Evolutionary conservation across 2,888 invertebrate species (phyloP).

Genomic region (Pandemis heparana): DNA sequence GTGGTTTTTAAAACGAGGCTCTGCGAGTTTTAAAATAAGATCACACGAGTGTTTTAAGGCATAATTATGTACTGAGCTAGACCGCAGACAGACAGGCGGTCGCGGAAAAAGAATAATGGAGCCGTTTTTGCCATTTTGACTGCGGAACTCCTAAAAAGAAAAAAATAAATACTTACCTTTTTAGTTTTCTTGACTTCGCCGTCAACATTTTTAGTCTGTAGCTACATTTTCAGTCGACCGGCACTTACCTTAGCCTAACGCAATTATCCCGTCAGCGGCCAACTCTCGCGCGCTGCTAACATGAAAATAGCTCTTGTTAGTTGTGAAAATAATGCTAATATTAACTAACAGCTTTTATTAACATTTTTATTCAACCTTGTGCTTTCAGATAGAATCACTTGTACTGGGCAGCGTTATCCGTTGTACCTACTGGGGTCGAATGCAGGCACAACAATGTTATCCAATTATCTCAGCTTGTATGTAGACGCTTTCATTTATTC

Average conservation of each 20-base stretch:
- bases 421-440: neutral
- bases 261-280: neutral
- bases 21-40: too few relatives aligned
- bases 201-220: constrained; percentile 1
- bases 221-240: neutral
- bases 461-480: neutral
- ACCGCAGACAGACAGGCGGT: too few relatives aligned
- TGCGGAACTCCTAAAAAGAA: too few relatives aligned
- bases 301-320: neutral
- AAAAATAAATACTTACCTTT: neutral
- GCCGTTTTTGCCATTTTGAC: too few relatives aligned
- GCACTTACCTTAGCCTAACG: neutral
- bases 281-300: neutral
- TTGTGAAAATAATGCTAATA: neutral
- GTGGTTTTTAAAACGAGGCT: too few relatives aligned
- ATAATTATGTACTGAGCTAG: too few relatives aligned
- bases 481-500: neutral
- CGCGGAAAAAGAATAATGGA: too few relatives aligned
- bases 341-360: neutral
- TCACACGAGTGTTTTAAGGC: too few relatives aligned
- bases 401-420: neutral
- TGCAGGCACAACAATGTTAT: neutral
- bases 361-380: neutral
- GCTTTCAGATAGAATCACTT: neutral
- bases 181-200: neutral